These are phyloP conservation scores for Grammomys surdaster DNA, from an alignment of 2,113 vertebrate species.

Conservation along the genomic window DNA sequence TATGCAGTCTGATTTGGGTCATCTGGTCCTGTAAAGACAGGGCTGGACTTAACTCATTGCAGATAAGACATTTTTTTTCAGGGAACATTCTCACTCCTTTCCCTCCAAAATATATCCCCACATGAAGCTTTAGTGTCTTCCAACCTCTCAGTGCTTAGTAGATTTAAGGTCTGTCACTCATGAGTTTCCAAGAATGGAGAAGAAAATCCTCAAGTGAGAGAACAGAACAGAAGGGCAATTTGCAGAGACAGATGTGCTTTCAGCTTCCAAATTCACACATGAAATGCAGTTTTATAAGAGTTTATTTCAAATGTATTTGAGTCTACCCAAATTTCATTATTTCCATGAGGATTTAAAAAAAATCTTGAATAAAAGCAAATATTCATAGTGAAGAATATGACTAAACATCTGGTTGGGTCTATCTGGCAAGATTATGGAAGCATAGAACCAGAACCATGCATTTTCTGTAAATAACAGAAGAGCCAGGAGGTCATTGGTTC, in stretches of 20 bases:
- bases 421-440: neutral
- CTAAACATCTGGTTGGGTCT: neutral
- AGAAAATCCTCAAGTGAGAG: neutral
- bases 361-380: neutral
- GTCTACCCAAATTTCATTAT: neutral
- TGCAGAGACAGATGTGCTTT: neutral
- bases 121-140: neutral
- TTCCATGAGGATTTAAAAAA: neutral
- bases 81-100: neutral
- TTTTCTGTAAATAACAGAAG: conserved; percentile 22
- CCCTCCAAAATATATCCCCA: neutral
- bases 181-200: neutral
- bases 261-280: neutral
- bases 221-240: neutral
- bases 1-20: neutral
- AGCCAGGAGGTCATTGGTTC: neutral
- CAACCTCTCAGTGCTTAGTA: neutral
- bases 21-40: neutral
- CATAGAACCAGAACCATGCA: fast-evolving
- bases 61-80: neutral
- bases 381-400: neutral
- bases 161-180: neutral
- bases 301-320: neutral
- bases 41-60: too few relatives aligned
- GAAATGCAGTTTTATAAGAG: neutral